A percentile compares a stretch with the other conserved stretches of the same genome.
Conservation (phyloP, 2,113 vertebrate genomes). For the Microcebus griseorufus region DNA sequence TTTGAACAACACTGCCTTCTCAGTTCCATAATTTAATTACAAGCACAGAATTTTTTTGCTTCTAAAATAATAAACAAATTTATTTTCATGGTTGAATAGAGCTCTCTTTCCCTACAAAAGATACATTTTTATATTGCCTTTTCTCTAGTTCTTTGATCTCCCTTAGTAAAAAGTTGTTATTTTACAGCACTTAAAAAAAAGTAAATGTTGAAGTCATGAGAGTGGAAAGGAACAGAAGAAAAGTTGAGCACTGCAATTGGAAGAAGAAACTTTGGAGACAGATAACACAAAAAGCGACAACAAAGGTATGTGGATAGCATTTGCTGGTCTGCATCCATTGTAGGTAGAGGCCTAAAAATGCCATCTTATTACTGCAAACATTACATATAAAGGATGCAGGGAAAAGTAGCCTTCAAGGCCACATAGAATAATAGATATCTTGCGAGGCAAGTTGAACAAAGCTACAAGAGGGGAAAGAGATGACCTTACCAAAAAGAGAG, state of each 20-base stretch:
- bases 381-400: fast-evolving
- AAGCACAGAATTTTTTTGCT: not conserved
- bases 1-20: not conserved
- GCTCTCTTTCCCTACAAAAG: not conserved
- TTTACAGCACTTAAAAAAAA: not conserved
- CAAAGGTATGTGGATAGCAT: fast-evolving
- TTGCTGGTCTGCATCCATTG: not conserved
- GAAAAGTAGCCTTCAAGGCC: not conserved
- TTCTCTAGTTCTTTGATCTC: not conserved
- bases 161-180: not conserved
- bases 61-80: conserved; percentile 50
- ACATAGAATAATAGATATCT: conserved; percentile 84
- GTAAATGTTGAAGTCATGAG: not conserved
- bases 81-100: not conserved
- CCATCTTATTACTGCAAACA: fast-evolving
- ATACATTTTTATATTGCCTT: not conserved
- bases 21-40: not conserved
- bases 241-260: not conserved
- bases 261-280: not conserved
- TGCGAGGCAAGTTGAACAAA: conserved; percentile 92
- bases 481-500: conserved; percentile 88
- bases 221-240: not conserved
- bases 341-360: not conserved
- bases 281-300: not conserved
- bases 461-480: conserved; percentile 89